Evolutionary conservation across 1,140 invertebrate genomes (phyloP), one percentile per base, ranked within the genome.

Genomic region (Drosophila baimaii): DNA sequence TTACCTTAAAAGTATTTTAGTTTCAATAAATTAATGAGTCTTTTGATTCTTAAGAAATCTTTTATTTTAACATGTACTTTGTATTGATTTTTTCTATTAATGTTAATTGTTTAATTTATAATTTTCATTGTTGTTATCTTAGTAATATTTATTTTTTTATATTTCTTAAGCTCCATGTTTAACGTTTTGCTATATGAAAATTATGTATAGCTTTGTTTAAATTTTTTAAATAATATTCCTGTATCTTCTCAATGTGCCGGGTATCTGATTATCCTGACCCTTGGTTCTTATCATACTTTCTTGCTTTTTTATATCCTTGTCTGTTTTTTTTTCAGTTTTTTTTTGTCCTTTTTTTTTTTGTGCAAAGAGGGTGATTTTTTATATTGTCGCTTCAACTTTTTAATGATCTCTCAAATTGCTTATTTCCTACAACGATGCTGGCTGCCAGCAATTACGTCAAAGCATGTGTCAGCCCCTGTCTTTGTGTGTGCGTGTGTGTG

Each of bases 321-420:
- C 12, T 69, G 35, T 9, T 33, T 62, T 47, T 62, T 33, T 2
- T 12, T 27, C 15, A 1, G 3, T 5, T 37, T 57, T 41, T 25
- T 62, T 54, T 61, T 33, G 29, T 7, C n/a, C n/a, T n/a, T 25
- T n/a, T 54, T 61, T 33, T 21, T 51, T 59, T 23, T 31, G 23
- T 12, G 29, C 7, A 7, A 52, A 49, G 61, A 33, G 33, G 19
- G 56, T 39, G 46, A 9, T 66, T 29, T 52, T 73, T 72, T 84
- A 76, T 85, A 79, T 73, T 82, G 62, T 56, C 79, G 83, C 76
- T 88, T 89, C 69, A 88, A 88, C 84, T 89, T 89, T 89, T 89
- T 89, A 89, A 89, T 89, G 84, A 89, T 89, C 84, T 89, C 84
- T 83, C 84, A 89, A 89, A 89, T 89, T 89, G 84, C 84, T 89